These are phyloP conservation scores for Palythoa grandis DNA, from an alignment of 92 coral and sea anemone species.

Conservation along the genomic window DNA sequence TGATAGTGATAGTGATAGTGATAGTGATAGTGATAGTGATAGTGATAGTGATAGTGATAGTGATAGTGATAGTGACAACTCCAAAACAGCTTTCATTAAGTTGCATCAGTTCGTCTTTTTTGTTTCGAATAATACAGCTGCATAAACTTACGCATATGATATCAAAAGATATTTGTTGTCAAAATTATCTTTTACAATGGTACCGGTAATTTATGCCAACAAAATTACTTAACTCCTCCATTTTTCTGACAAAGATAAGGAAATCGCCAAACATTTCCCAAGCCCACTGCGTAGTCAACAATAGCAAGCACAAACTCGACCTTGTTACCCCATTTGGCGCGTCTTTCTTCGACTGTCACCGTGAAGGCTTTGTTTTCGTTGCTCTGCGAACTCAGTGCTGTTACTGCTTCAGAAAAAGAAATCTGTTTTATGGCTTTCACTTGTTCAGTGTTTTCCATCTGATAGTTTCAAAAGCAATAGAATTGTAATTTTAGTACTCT, in stretches of 20 bases:
- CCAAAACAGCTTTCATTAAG: no score
- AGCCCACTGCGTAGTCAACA: constrained; percentile 21
- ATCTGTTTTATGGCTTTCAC: neutral
- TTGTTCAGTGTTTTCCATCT: constrained; percentile 7
- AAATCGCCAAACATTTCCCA: constrained; percentile 39
- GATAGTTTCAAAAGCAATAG: neutral
- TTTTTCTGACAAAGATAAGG: constrained; percentile 39
- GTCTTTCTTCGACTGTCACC: neutral
- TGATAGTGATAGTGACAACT: no score
- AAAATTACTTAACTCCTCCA: constrained; percentile 32
- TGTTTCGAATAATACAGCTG: no score
- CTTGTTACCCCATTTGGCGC: constrained; percentile 32
- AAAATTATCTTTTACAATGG: neutral
- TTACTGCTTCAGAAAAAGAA: neutral
- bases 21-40: no score
- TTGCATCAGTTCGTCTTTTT: no score
- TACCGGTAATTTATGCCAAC: neutral
- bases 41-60: no score
- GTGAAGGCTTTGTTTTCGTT: constrained; percentile 3
- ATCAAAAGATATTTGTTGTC: neutral
- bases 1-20: no score
- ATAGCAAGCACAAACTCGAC: constrained; percentile 34
- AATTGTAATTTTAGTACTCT: neutral
- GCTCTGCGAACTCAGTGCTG: constrained; percentile 3
- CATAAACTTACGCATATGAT: no score